These are phyloP conservation scores for Drosophila erecta DNA, from an alignment of 1,140 invertebrate species.

Conservation along the genomic window DNA sequence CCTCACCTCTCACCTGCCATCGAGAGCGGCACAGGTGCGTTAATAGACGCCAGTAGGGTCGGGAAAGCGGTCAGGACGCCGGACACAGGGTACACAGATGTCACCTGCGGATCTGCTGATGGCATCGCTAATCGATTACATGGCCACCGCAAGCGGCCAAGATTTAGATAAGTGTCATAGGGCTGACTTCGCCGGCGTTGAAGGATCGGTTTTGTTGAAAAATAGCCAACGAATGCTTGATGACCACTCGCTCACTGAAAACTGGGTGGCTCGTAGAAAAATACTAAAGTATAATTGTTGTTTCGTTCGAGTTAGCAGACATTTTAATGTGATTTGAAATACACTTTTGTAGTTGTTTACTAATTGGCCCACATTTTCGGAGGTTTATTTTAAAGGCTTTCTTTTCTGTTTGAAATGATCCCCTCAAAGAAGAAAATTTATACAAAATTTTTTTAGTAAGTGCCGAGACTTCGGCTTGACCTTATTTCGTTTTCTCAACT, in stretches of 20 bases:
- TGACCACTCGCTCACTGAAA: no score
- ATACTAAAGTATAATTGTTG: background rate
- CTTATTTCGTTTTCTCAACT: background rate
- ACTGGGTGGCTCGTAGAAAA: background rate
- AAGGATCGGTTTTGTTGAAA: no score
- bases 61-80: background rate
- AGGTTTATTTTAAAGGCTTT: no score
- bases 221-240: background rate
- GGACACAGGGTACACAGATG: conserved; percentile 23
- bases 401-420: no score
- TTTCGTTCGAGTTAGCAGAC: background rate
- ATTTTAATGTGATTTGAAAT: no score
- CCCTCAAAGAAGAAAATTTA: background rate
- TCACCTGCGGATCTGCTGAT: conserved; percentile 36
- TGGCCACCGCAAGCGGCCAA: conserved; percentile 26
- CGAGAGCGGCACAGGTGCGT: conserved; percentile 48
- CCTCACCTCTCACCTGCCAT: conserved; percentile 1
- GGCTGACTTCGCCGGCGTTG: background rate
- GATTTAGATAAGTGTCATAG: conserved; percentile 34
- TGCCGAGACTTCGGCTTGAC: background rate
- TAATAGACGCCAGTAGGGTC: conserved; percentile 44
- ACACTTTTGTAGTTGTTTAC: no score
- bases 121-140: conserved; percentile 47
- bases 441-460: no score
- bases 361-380: no score